phyloP scores from a whole-genome alignment of 2,888 invertebrate genomes.

The Lasioglossum leucozonium region DNA sequence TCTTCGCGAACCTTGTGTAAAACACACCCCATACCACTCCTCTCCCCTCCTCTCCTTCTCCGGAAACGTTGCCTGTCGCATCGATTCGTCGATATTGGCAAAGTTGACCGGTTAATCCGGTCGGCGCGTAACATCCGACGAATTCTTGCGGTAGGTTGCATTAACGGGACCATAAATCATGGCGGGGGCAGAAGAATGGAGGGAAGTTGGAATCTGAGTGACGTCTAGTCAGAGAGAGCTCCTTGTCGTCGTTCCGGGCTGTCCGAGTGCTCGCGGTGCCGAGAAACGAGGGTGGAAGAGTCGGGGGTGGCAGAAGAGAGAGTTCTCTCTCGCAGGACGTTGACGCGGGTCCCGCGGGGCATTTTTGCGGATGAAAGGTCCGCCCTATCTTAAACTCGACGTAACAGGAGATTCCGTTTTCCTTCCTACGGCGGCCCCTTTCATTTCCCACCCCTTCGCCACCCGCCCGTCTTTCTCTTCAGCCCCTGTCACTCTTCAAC shows the following conservation, averaged over 20 bases:
- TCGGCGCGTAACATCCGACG: slow-evolving; percentile 47
- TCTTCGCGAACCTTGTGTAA: neutral
- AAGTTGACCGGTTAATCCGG: slow-evolving; percentile 51
- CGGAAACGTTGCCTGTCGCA: neutral
- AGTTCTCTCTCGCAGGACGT: slow-evolving; percentile 74
- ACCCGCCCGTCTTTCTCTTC: neutral
- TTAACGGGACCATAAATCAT: slow-evolving; percentile 80
- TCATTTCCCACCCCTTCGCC: slow-evolving; percentile 18
- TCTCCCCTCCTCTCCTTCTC: no score
- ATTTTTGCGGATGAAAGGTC: slow-evolving; percentile 80
- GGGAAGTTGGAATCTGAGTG: slow-evolving; percentile 72
- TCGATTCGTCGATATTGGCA: slow-evolving; percentile 1
- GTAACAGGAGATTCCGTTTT: slow-evolving; percentile 64
- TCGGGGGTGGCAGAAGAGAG: slow-evolving; percentile 19
- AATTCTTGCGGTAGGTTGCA: slow-evolving; percentile 67
- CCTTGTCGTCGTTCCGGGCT: slow-evolving; percentile 68
- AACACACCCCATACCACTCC: neutral
- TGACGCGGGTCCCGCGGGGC: slow-evolving; percentile 83
- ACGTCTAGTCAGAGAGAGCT: slow-evolving; percentile 73
- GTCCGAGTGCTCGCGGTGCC: slow-evolving; percentile 65
- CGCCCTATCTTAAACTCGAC: slow-evolving; percentile 72
- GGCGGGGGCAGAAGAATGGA: slow-evolving; percentile 64
- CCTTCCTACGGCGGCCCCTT: slow-evolving; percentile 21
- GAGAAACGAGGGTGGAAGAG: slow-evolving; percentile 34
- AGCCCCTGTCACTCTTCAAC: neutral